Evolutionary conservation across 1,140 invertebrate species (phyloP).

Genomic region (Aphis gossypii): DNA sequence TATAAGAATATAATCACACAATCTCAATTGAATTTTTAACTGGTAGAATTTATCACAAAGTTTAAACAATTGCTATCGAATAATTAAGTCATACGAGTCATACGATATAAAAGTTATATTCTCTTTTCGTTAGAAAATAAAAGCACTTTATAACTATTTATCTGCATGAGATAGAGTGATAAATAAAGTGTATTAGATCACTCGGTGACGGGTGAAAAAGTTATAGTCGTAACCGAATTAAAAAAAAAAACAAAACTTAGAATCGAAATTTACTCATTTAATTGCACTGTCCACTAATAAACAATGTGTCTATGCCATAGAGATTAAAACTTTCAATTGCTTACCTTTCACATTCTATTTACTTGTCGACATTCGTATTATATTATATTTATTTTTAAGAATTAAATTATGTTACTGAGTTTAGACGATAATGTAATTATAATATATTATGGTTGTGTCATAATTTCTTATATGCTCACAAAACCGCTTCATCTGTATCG

Average conservation of each 20-base stretch:
- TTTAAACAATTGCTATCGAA: neutral
- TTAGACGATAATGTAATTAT: neutral
- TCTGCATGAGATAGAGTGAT: neutral
- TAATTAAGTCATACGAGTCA: neutral
- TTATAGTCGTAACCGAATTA: conserved; percentile 1
- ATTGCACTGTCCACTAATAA: neutral
- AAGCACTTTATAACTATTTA: neutral
- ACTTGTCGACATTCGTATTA: too few relatives aligned
- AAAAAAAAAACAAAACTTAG: neutral
- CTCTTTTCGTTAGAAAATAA: neutral
- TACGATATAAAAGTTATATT: neutral
- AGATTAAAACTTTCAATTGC: neutral
- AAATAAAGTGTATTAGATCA: conserved; percentile 25
- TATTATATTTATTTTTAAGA: too few relatives aligned
- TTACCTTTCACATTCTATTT: neutral
- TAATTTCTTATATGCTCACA: neutral
- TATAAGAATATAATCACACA: neutral
- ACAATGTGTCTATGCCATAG: neutral
- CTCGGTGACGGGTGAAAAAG: neutral
- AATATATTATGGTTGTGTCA: neutral
- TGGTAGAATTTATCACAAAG: neutral
- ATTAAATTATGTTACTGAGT: too few relatives aligned
- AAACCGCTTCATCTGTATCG: neutral
- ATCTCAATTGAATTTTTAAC: neutral
- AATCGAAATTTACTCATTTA: neutral